A percentile compares a stretch with the other conserved stretches of the same genome.
These are phyloP conservation scores for Helarctos malayanus DNA, from an alignment of 2,797 vertebrate species.

Conservation along the genomic window DNA sequence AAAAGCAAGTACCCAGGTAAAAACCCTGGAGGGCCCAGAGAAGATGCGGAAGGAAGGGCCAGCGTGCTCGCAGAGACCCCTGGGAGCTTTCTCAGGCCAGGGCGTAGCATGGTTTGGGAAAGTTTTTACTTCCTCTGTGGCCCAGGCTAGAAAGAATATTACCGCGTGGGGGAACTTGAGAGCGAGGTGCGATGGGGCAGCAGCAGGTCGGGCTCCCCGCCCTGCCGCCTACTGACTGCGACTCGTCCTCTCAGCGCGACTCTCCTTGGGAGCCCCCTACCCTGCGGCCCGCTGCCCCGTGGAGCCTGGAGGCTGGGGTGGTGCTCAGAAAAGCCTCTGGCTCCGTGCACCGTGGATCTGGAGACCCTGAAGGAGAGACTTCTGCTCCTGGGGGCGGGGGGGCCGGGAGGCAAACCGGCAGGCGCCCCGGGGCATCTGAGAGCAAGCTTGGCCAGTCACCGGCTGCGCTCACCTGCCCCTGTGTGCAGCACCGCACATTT, in stretches of 20 bases:
- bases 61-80: not conserved
- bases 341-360: not conserved
- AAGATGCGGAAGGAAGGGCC: not conserved
- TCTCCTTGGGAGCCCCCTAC: not conserved
- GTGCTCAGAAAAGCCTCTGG: not conserved
- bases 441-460: no score
- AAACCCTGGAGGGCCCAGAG: not conserved
- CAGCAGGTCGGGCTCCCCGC: no score
- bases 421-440: no score
- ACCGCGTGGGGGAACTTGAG: not conserved
- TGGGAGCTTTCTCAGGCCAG: rapidly evolving
- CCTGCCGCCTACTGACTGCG: no score
- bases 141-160: no score
- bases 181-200: no score
- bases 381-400: not conserved
- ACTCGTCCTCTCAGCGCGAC: not conserved
- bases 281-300: not conserved
- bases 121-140: not conserved
- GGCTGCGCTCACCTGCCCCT: no score
- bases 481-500: rapidly evolving
- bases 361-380: not conserved
- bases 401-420: no score
- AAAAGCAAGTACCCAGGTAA: not conserved
- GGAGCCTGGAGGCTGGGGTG: not conserved
- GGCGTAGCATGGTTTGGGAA: not conserved